Conservation (phyloP, 1,140 invertebrate species). For the Lamellibrachia luymesi region DNA sequence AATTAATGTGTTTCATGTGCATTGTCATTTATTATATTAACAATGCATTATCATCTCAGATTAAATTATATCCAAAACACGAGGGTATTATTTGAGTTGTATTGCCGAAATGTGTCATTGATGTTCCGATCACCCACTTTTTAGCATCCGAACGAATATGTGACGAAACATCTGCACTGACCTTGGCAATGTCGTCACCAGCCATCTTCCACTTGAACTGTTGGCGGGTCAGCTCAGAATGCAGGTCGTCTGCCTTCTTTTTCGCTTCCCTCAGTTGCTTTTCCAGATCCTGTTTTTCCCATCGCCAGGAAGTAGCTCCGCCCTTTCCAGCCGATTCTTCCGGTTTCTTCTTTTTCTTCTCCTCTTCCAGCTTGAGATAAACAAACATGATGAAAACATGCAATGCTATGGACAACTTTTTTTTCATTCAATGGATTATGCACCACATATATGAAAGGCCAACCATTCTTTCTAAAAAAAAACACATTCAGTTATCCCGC, state of each 20-base stretch:
- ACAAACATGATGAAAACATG: not conserved
- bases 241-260: conserved; percentile 27
- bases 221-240: conserved; percentile 25
- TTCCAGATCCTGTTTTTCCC: conserved; percentile 31
- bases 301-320: conserved; percentile 26
- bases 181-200: conserved; percentile 27
- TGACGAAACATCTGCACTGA: not conserved
- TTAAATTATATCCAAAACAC: no score
- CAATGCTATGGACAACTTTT: no score
- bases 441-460: not conserved
- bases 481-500: no score
- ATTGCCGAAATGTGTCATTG: not conserved
- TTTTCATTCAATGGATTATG: no score
- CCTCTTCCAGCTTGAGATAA: not conserved
- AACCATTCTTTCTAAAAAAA: not conserved
- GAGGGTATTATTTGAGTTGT: no score
- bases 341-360: conserved; percentile 23
- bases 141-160: not conserved
- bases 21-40: no score
- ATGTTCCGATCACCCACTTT: not conserved
- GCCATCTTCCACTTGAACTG: conserved; percentile 27
- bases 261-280: conserved; percentile 27
- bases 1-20: no score
- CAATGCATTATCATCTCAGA: no score
- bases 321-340: conserved; percentile 18